These are phyloP conservation scores for sheep (Ovis aries) DNA, from an alignment of 2,113 vertebrate genomes.

Conservation along the genomic window DNA sequence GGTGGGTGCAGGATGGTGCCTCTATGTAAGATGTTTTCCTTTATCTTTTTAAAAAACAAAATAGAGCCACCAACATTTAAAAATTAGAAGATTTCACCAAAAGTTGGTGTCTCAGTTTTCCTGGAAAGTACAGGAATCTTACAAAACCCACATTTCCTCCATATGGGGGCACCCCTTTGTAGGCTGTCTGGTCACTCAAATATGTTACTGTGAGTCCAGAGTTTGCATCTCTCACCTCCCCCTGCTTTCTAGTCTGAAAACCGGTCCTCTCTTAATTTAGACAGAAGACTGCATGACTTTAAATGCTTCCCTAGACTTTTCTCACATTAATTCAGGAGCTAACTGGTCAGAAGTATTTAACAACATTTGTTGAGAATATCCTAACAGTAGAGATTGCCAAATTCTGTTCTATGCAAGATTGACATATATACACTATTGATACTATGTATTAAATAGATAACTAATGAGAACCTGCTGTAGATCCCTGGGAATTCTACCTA, in stretches of 20 bases:
- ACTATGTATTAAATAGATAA: not conserved
- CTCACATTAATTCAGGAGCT: not conserved
- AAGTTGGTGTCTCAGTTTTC: not conserved
- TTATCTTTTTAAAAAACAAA: not conserved
- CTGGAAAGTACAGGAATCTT: not conserved
- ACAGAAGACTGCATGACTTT: not conserved
- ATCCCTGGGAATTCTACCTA: not conserved
- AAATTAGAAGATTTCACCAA: not conserved
- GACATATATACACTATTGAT: not conserved
- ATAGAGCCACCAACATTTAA: not conserved
- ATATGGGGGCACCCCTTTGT: rapidly evolving
- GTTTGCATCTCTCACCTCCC: too few species aligned
- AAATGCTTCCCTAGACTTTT: not conserved
- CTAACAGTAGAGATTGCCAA: not conserved
- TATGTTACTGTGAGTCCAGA: too few species aligned
- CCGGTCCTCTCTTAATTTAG: rapidly evolving
- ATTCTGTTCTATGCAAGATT: not conserved
- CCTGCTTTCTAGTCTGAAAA: not conserved
- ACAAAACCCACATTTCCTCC: rapidly evolving
- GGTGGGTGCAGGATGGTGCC: rapidly evolving
- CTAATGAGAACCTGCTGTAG: not conserved
- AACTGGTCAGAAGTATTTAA: not conserved
- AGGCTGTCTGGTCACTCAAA: too few species aligned
- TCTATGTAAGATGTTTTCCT: not conserved
- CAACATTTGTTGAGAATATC: not conserved